A percentile compares a stretch with the other conserved stretches of the same genome.
Evolutionary conservation across 2,113 vertebrate species (phyloP).

Genomic region (Erythrolamprus reginae): DNA sequence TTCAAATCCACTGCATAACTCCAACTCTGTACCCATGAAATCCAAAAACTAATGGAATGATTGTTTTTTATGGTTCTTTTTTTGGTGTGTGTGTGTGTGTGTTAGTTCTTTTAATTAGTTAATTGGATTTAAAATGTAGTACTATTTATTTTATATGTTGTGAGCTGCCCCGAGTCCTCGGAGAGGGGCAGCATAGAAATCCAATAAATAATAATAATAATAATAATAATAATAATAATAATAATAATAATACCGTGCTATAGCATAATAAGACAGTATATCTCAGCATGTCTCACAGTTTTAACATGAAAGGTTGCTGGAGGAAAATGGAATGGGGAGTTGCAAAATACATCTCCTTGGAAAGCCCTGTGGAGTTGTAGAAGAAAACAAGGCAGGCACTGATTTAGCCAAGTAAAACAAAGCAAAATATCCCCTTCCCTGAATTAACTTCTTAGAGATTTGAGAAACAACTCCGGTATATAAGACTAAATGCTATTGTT

Average conservation of each 20-base stretch:
- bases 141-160: too few relatives aligned
- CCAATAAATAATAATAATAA: too few relatives aligned
- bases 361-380: neutral
- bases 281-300: neutral
- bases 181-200: too few relatives aligned
- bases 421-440: neutral
- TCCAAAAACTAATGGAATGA: slow-evolving; percentile 1
- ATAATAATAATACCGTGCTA: neutral
- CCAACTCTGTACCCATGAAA: neutral
- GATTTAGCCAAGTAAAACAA: neutral
- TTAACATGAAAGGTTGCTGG: neutral
- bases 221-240: too few relatives aligned
- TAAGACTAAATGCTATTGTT: too few relatives aligned
- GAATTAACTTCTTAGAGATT: neutral
- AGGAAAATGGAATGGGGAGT: neutral
- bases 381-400: neutral
- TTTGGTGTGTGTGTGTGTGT: too few relatives aligned
- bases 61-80: too few relatives aligned
- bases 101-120: too few relatives aligned
- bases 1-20: too few relatives aligned
- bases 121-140: too few relatives aligned
- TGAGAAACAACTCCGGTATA: neutral
- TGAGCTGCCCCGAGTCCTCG: too few relatives aligned
- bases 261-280: neutral
- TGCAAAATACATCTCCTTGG: neutral